Conservation (phyloP, 2,113 vertebrate genomes). For the Notiomystis cincta region DNA sequence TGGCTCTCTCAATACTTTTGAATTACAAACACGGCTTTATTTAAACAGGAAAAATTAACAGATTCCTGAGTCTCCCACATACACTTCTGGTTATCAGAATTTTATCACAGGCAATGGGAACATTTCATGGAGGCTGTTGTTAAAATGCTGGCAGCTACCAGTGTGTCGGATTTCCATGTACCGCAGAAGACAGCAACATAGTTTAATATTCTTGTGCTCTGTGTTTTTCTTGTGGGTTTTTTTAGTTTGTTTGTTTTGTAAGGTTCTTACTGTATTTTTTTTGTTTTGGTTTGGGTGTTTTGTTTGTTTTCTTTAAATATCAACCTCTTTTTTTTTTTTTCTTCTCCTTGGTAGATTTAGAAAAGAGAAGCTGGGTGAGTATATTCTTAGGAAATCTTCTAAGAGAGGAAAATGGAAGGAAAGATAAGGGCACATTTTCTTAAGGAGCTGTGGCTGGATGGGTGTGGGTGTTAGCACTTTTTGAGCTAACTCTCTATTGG, state of each 20-base stretch:
- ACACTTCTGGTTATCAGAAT: constrained; percentile 45
- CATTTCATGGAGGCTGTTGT: neutral
- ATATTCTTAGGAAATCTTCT: neutral
- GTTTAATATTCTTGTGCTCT: neutral
- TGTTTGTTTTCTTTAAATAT: neutral
- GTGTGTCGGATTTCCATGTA: neutral
- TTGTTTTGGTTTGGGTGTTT: neutral
- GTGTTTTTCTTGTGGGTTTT: neutral
- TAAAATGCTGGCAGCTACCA: neutral
- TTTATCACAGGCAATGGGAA: constrained; percentile 4
- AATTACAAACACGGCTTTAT: neutral
- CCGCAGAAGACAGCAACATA: neutral
- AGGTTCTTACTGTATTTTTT: neutral
- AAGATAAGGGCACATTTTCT: neutral
- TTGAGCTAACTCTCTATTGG: neutral
- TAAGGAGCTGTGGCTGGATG: neutral
- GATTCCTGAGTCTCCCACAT: constrained; percentile 40
- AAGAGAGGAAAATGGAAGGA: neutral
- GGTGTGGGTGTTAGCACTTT: neutral
- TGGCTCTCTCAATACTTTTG: neutral
- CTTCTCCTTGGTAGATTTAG: neutral
- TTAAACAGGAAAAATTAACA: constrained; percentile 33
- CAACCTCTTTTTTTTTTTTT: neutral
- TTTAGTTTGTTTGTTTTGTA: neutral
- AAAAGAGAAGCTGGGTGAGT: neutral